Evolutionary conservation across 2,888 invertebrate genomes (phyloP).

Genomic region (Formica aserva): DNA sequence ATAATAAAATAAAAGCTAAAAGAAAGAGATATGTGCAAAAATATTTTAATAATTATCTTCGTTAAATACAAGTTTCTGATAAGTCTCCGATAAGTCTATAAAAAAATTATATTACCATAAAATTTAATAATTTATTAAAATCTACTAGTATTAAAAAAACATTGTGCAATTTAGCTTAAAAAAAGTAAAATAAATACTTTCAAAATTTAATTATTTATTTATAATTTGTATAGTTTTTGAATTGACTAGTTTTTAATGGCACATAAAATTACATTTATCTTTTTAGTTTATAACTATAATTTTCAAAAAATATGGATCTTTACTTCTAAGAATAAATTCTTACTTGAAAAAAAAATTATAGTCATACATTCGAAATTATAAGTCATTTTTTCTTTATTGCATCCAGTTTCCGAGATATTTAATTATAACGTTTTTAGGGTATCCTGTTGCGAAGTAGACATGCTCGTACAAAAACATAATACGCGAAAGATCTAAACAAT

Average conservation of each 20-base stretch:
- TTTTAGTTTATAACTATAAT: background rate
- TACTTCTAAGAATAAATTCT: background rate
- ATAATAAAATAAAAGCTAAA: background rate
- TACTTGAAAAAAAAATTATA: background rate
- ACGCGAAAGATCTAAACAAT: background rate
- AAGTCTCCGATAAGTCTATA: background rate
- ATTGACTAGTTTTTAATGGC: background rate
- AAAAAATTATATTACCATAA: background rate
- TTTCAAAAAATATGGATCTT: background rate
- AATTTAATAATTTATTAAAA: background rate
- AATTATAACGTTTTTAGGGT: background rate
- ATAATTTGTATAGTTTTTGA: background rate
- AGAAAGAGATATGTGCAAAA: background rate
- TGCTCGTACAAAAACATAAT: background rate
- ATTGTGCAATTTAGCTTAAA: background rate
- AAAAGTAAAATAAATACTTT: background rate
- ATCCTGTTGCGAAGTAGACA: background rate
- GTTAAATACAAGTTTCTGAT: background rate
- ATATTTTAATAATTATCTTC: background rate
- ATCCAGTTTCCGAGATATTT: background rate
- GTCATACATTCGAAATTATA: background rate
- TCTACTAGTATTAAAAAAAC: too few species aligned
- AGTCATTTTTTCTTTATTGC: background rate
- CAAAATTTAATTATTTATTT: background rate
- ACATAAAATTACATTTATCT: background rate